phyloP scores from a whole-genome alignment of 2,888 invertebrate species.

The Digitonthophagus gazella region DNA sequence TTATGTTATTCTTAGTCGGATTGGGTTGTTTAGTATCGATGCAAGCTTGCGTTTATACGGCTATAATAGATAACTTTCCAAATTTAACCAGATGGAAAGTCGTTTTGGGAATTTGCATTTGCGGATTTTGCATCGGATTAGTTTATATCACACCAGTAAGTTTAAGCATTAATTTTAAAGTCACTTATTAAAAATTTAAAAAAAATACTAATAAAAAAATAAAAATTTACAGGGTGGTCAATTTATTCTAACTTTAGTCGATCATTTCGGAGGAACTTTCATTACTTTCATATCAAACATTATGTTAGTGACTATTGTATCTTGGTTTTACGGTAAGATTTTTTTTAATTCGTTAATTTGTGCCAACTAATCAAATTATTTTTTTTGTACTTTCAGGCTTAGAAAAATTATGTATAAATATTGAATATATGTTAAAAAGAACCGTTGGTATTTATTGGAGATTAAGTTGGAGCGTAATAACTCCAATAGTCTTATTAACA shows the following conservation, averaged over 20 bases:
- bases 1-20: constrained; percentile 78
- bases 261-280: constrained; percentile 53
- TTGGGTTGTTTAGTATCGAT: constrained; percentile 74
- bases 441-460: constrained; percentile 74
- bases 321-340: constrained; percentile 51
- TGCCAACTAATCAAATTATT: neutral
- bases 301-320: constrained; percentile 50
- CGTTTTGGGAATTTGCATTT: constrained; percentile 48
- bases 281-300: constrained; percentile 53
- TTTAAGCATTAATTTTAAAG: neutral
- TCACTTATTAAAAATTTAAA: too few species aligned
- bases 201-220: constrained; percentile 36
- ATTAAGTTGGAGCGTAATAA: constrained; percentile 71
- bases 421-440: constrained; percentile 74
- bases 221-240: constrained; percentile 48
- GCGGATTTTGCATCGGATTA: constrained; percentile 64
- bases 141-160: constrained; percentile 75
- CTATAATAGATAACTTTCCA: constrained; percentile 68
- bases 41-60: constrained; percentile 66
- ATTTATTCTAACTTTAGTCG: constrained; percentile 51
- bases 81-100: constrained; percentile 59
- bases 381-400: constrained; percentile 50
- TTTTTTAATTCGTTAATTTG: neutral
- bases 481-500: constrained; percentile 65
- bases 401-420: constrained; percentile 64